Evolutionary conservation across 2,113 vertebrate genomes (phyloP), one percentile per base, ranked within the genome.

Genomic region (Ictidomys tridecemlineatus): DNA sequence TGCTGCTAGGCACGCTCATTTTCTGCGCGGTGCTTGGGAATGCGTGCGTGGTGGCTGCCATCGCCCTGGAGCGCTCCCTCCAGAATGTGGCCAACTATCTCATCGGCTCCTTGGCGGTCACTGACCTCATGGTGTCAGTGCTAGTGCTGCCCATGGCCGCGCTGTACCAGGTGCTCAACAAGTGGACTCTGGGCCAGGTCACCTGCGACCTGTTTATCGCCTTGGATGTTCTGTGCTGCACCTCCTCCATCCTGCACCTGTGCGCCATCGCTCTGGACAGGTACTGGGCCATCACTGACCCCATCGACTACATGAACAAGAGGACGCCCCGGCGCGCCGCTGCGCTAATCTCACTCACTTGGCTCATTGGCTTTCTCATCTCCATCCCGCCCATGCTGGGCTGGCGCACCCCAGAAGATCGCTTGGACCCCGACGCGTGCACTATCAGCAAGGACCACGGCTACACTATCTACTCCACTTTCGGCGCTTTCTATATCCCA

Each of bases 41-140:
- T 97, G 99, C 99, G 32, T 99, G 99, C 98, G 99, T 99, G 96
- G 99, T 99, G 95, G 99, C 99, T 1, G 99, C 99, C 92, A 99
- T 99, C 97, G 99, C 99, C 89, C 96, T 99, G 98, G 99, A 99
- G 98, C 99, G 99, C 97, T 99, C 99, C 96, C 99, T 99, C 97
- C 99, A 99, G 98, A 99, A 99, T 76, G 99, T 99, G 96, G 99
- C 99, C 90, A 99, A 99, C 99, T 99, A 99, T 98, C 99, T 99
- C 86, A 99, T 99, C 98, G 99, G 99, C 72, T 99, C 99, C 0
- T 98, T 99, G 98, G 99, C 99, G 7, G 99, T 99, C 89, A 99
- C 99, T 82, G 99, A 99, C 98, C 99, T 99, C 96, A 99, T 99
- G 99, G 99, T 99, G 76, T 99, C 99, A 61, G 99, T 99, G 82